phyloP scores from a whole-genome alignment of 2,113 vertebrate genomes.

The Pyxicephalus adspersus region DNA sequence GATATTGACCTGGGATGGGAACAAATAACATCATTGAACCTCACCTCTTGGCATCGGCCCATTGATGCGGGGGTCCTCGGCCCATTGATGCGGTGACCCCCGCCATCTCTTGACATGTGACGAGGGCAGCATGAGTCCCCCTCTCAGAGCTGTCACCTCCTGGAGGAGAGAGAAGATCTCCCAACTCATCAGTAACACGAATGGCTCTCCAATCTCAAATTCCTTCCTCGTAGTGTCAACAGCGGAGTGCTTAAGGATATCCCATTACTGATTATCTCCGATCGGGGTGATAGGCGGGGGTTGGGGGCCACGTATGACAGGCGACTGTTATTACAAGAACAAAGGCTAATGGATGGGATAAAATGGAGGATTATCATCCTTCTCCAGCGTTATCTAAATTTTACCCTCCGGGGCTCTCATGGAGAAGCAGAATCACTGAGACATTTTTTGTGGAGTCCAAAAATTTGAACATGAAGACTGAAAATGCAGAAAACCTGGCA shows the following conservation, averaged over 20 bases:
- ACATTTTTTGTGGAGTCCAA: too few relatives aligned
- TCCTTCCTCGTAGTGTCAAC: constrained; percentile 11
- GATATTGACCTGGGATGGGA: too few relatives aligned
- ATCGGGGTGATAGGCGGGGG: not conserved
- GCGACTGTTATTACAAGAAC: not conserved
- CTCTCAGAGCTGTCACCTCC: not conserved
- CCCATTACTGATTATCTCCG: not conserved
- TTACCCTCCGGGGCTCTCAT: not conserved
- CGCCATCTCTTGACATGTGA: not conserved
- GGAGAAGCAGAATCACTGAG: too few relatives aligned
- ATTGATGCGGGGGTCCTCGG: too few relatives aligned
- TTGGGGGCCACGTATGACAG: not conserved
- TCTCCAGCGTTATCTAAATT: not conserved
- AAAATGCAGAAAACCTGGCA: too few relatives aligned
- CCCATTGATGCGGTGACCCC: too few relatives aligned
- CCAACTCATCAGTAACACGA: not conserved
- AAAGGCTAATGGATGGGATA: not conserved
- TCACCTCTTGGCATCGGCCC: not conserved
- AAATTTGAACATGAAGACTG: too few relatives aligned
- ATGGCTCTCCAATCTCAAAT: not conserved
- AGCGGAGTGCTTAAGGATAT: not conserved
- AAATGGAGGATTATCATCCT: not conserved
- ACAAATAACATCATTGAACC: not conserved
- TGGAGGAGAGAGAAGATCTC: not conserved
- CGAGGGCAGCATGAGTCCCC: not conserved